Conservation (phyloP, 2,113 vertebrate species). For the cattle (Bos taurus) region DNA sequence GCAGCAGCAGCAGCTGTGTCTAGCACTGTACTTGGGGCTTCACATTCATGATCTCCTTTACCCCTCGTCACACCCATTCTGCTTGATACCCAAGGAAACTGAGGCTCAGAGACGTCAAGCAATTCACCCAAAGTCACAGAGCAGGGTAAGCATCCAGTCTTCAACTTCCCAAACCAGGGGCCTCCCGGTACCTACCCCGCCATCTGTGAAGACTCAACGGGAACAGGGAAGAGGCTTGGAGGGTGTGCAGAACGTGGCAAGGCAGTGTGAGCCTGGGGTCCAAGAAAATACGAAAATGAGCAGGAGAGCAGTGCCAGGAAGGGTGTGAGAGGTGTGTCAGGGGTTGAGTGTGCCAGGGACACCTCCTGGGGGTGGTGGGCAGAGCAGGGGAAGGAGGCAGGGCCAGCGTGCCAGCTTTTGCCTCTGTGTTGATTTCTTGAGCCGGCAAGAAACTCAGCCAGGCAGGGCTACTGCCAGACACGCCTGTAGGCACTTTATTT, state of each 20-base stretch:
- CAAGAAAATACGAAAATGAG: accelerated
- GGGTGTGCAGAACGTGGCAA: accelerated
- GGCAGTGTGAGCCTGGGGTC: neutral
- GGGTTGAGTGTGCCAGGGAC: neutral
- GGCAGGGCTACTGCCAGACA: neutral
- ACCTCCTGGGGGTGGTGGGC: accelerated
- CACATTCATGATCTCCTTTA: neutral
- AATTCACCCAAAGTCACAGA: neutral
- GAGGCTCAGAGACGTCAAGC: neutral
- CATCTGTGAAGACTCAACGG: neutral
- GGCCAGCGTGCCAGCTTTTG: accelerated
- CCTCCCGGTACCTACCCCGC: accelerated
- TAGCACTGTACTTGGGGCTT: neutral
- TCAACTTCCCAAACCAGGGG: neutral
- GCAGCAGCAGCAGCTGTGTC: neutral
- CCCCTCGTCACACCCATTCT: neutral
- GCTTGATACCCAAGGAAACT: neutral
- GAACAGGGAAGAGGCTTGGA: neutral
- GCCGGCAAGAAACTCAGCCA: neutral
- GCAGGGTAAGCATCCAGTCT: neutral
- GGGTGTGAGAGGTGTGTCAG: neutral
- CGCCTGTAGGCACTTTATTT: neutral
- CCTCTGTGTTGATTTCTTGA: neutral
- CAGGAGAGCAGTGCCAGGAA: neutral
- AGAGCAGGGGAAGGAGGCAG: accelerated